Base-by-base conservation (phyloP, 2,113 vertebrate species). In the Xiphophorus hellerii region DNA sequence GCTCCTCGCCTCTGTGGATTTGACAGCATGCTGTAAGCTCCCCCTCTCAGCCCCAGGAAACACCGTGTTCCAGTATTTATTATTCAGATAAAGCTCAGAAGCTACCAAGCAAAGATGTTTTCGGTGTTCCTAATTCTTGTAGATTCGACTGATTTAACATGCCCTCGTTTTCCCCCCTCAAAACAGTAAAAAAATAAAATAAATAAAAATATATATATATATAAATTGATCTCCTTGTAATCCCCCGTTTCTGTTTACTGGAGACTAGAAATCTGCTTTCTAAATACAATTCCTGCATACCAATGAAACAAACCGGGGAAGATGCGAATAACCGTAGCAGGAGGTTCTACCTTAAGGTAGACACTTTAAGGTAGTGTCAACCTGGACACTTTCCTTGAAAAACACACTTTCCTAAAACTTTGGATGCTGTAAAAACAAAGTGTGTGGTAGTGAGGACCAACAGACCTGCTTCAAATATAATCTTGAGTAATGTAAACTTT, bases 41-140 rank as follows among this genome's bases (percentile, higher is more conserved):
- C 71, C 71, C 71, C 64, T 74, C 71, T 63, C 65, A 66, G 71
- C 68, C 30, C 70, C 74, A 74, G 82, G 69, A 92, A 90, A 88
- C 83, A 61, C 31, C 60, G 37, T 85, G 88, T 87, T 84, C 82
- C 69, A 60, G 33, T 64, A 91, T 92, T 63, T 54, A 91, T 92
- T 92, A 91, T 93, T 92, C 61, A 92, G 66, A 84, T 62, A 74
- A 29, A 70, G 68, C 70, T 35, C 33, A 61, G 66, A 62, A 86
- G 60, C 33, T 1, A 44, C 62, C 1, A 3, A 76, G 71, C 62
- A 62, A 77, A 74, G 77, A 86, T 80, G 78, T 77, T 82, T 87
- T 86, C 69, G 71, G 74, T 78, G 76, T 78, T 87, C 72, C 28
- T 54, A 44, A 8, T 66, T 64, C 73, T 68, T 71, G 27, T 80